phyloP scores from a whole-genome alignment of 2,113 vertebrate genomes.

The Rallus limicola region DNA sequence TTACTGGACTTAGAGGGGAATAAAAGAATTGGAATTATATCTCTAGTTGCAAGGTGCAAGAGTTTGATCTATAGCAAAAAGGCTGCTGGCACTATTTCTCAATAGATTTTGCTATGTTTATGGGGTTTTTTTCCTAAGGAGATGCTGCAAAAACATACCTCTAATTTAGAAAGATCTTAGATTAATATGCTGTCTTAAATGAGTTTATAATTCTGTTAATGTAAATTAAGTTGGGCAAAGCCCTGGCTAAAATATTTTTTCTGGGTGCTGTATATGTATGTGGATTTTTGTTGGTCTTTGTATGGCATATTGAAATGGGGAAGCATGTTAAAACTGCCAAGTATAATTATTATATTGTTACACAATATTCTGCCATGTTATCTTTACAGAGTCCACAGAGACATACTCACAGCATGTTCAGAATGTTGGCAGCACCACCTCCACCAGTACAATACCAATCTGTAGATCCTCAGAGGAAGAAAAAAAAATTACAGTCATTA shows the following conservation, averaged over 20 bases:
- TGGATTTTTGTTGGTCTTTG: neutral
- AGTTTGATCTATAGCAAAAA: neutral
- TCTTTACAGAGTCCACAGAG: constrained; percentile 77
- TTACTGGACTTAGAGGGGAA: neutral
- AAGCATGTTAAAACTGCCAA: neutral
- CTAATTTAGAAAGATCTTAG: neutral
- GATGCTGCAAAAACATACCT: neutral
- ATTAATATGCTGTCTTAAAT: neutral
- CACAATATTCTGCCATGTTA: constrained; percentile 18
- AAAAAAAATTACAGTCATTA: constrained; percentile 91
- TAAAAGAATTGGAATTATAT: neutral
- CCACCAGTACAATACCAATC: constrained; percentile 86
- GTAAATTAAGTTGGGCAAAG: neutral
- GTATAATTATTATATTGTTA: neutral
- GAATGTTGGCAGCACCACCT: constrained; percentile 74
- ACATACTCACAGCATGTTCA: constrained; percentile 82
- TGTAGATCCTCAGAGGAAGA: constrained; percentile 93
- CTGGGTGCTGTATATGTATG: neutral
- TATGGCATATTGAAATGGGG: neutral
- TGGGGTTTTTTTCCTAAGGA: neutral
- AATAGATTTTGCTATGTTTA: neutral
- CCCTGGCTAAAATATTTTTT: neutral
- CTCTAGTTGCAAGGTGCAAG: neutral
- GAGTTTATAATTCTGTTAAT: neutral
- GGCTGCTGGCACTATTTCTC: neutral